Conservation (phyloP, 64 coral and sea anemone species). For the Stylophora pistillata region DNA sequence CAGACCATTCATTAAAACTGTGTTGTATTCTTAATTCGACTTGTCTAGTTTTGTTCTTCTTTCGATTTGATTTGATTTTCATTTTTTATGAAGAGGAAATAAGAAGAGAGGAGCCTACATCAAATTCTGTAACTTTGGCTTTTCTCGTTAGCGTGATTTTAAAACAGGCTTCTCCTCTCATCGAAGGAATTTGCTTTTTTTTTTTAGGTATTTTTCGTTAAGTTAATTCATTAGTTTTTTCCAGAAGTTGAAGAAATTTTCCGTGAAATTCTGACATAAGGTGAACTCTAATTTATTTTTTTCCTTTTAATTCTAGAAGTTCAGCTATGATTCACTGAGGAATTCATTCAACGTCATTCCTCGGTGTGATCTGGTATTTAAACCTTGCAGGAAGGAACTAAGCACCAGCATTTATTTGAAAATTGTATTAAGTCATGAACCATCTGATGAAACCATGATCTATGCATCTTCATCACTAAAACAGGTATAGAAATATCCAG, state of each 20-base stretch:
- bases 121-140: too few relatives aligned
- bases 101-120: too few relatives aligned
- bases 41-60: background rate
- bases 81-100: too few relatives aligned
- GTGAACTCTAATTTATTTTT: background rate
- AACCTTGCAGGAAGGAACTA: background rate
- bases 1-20: background rate
- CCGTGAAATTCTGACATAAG: background rate
- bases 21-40: background rate
- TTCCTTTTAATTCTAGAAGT: background rate
- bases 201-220: too few relatives aligned
- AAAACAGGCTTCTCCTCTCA: too few relatives aligned
- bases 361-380: background rate
- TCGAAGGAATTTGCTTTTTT: too few relatives aligned
- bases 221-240: background rate
- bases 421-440: background rate
- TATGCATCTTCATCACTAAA: constrained; percentile 16
- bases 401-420: background rate
- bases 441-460: background rate
- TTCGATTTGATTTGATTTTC: too few relatives aligned
- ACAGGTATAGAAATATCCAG: background rate
- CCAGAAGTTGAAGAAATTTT: too few relatives aligned
- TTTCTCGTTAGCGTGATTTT: too few relatives aligned
- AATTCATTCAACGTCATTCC: constrained; percentile 10
- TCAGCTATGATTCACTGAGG: background rate